phyloP scores from a whole-genome alignment of 2,113 vertebrate species.

The Ornithorhynchus anatinus region DNA sequence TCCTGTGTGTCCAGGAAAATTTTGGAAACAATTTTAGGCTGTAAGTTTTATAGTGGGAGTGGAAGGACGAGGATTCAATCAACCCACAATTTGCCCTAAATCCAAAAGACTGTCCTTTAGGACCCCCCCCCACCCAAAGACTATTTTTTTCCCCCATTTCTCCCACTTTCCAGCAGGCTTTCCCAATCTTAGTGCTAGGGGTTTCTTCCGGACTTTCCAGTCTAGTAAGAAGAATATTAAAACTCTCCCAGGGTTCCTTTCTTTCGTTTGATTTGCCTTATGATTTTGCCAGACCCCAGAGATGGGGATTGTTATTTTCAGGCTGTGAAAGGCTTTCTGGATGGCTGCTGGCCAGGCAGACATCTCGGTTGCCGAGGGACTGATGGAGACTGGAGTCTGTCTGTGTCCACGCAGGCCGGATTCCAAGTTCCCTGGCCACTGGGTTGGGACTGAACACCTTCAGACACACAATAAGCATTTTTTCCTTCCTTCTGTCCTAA shows the following conservation, averaged over 20 bases:
- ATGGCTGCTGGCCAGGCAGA: neutral
- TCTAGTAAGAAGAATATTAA: neutral
- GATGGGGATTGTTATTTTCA: neutral
- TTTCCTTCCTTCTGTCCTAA: no score
- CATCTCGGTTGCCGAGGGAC: neutral
- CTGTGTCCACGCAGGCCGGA: no score
- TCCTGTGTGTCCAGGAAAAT: no score
- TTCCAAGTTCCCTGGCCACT: no score
- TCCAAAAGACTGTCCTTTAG: neutral
- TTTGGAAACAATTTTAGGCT: no score
- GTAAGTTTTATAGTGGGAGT: no score
- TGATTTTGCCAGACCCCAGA: neutral
- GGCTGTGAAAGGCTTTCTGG: neutral
- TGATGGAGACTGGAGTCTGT: no score
- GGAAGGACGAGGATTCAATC: no score
- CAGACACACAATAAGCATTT: no score
- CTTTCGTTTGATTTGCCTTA: neutral
- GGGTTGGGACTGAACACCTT: no score
- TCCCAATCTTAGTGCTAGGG: neutral
- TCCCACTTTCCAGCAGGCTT: neutral
- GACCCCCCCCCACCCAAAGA: neutral
- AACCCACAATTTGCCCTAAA: no score
- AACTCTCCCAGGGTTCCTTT: neutral
- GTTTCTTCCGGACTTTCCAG: conserved; percentile 3
- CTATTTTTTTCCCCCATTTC: no score